Conservation (phyloP, 2,888 invertebrate genomes). For the Pterostichus madidus region DNA sequence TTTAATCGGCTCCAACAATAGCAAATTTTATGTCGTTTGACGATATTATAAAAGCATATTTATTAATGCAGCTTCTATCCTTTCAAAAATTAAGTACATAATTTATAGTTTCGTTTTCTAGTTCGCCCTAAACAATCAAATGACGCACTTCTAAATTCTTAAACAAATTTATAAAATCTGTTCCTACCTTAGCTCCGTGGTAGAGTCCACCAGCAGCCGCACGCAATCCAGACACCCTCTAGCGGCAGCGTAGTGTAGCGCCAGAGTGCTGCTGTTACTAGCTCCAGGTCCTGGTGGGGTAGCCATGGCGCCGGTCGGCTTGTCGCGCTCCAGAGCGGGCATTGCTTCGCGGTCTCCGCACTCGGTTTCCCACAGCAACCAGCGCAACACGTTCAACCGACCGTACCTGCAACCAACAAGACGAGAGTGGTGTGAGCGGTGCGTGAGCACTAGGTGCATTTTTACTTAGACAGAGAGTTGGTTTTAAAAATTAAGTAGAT, state of each 20-base stretch:
- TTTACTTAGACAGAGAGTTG: background rate
- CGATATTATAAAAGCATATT: too few species aligned
- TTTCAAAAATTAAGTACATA: too few species aligned
- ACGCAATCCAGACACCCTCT: constrained; percentile 93
- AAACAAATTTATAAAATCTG: background rate
- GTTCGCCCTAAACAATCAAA: too few species aligned
- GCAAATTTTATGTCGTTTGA: too few species aligned
- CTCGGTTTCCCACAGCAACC: constrained; percentile 80
- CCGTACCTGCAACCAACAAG: constrained; percentile 78
- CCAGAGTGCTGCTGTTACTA: constrained; percentile 86
- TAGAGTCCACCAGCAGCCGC: constrained; percentile 87
- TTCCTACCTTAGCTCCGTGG: constrained; percentile 86
- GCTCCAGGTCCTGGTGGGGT: constrained; percentile 77
- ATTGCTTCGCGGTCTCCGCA: constrained; percentile 71
- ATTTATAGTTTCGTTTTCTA: too few species aligned
- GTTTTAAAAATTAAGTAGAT: background rate
- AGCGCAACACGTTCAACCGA: constrained; percentile 79
- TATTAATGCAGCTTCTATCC: too few species aligned
- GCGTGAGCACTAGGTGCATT: background rate
- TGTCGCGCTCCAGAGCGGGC: constrained; percentile 78
- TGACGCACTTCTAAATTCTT: background rate
- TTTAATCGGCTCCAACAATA: too few species aligned
- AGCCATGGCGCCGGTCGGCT: background rate
- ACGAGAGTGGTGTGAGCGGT: constrained; percentile 52
- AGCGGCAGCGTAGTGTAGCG: constrained; percentile 92